Conservation (phyloP, 2,888 invertebrate genomes). For the Arenicola marina region DNA sequence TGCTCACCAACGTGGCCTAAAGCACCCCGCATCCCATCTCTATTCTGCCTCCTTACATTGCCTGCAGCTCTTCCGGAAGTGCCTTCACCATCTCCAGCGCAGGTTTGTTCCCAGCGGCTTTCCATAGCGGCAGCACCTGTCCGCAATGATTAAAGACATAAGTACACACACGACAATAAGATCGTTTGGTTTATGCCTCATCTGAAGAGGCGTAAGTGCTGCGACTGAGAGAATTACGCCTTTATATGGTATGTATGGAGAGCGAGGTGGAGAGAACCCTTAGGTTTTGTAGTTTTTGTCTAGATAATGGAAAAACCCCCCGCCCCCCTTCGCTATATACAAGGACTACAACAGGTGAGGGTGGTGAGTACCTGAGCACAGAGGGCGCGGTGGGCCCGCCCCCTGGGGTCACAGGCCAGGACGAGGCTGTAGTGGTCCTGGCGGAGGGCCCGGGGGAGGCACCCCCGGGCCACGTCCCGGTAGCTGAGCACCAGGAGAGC, state of each 20-base stretch:
- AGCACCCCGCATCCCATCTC: too few relatives aligned
- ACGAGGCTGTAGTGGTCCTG: slow-evolving; percentile 36
- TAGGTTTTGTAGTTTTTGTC: too few relatives aligned
- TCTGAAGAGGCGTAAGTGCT: too few relatives aligned
- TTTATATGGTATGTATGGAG: too few relatives aligned
- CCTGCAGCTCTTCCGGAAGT: slow-evolving; percentile 16
- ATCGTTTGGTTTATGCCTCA: too few relatives aligned
- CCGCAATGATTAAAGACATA: background rate
- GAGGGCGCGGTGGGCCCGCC: slow-evolving; percentile 48
- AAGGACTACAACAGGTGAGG: too few relatives aligned
- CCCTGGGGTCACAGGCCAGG: slow-evolving; percentile 45
- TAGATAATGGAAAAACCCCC: too few relatives aligned
- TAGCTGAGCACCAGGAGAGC: slow-evolving; percentile 41
- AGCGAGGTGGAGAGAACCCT: too few relatives aligned
- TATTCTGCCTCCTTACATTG: slow-evolving; percentile 17
- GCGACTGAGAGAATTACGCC: too few relatives aligned
- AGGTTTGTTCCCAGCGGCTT: background rate
- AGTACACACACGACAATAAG: background rate
- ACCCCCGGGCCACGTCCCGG: slow-evolving; percentile 29
- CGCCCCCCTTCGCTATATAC: too few relatives aligned
- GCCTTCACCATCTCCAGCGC: slow-evolving; percentile 2
- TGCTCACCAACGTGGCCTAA: too few relatives aligned
- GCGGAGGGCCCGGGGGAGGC: slow-evolving; percentile 42
- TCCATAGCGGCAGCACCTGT: slow-evolving; percentile 14
- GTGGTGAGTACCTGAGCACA: slow-evolving; percentile 40